Evolutionary conservation across 2,113 vertebrate species (phyloP).

Genomic region (Stegostoma tigrinum): DNA sequence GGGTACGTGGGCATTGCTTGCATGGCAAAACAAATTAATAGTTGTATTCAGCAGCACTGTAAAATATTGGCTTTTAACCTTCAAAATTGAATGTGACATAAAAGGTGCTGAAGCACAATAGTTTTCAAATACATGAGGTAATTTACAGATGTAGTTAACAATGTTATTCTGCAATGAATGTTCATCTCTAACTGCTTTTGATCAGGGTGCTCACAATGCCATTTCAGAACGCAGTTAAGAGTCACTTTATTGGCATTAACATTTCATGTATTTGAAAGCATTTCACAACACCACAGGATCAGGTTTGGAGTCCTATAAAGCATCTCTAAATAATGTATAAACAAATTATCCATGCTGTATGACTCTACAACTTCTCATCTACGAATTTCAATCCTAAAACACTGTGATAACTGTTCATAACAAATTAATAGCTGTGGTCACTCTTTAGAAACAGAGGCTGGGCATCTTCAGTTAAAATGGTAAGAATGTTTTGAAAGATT

Average conservation of each 20-base stretch:
- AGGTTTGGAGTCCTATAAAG: neutral
- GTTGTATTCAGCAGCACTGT: slow-evolving; percentile 44
- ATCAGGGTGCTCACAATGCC: no score
- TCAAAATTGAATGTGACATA: slow-evolving; percentile 44
- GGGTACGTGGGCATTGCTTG: no score
- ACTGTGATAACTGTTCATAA: neutral
- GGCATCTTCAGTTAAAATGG: neutral
- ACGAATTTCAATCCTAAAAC: neutral
- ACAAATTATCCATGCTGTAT: neutral
- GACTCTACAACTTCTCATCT: neutral
- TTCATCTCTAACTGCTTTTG: no score
- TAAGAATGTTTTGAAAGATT: neutral
- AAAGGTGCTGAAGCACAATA: slow-evolving; percentile 50
- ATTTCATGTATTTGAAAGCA: neutral
- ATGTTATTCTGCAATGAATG: neutral
- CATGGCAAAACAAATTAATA: slow-evolving; percentile 35
- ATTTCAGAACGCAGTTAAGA: no score
- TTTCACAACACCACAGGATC: neutral
- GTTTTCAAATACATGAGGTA: slow-evolving; percentile 55
- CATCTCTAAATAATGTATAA: neutral
- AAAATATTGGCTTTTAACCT: slow-evolving; percentile 43
- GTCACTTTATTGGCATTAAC: neutral
- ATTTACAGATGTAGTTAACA: slow-evolving; percentile 47
- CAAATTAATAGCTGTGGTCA: neutral
- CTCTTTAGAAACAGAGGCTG: neutral